Evolutionary conservation across 2,113 vertebrate genomes (phyloP).

Genomic region (Psittacula cyanocephala): DNA sequence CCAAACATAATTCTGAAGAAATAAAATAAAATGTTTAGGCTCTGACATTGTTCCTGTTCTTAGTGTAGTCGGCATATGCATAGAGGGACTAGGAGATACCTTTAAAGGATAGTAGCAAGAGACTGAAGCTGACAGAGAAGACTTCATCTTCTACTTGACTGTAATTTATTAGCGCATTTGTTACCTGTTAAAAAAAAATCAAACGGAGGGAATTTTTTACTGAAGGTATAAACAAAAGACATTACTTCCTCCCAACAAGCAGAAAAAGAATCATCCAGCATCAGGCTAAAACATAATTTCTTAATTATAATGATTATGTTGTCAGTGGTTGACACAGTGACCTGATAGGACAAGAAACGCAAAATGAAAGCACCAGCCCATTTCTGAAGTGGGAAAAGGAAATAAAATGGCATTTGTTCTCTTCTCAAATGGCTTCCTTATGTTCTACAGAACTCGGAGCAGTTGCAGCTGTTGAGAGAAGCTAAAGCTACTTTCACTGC

Average conservation of each 20-base stretch:
- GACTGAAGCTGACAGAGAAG: background rate
- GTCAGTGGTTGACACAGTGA: background rate
- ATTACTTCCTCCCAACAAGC: background rate
- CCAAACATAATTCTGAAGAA: background rate
- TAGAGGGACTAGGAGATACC: background rate
- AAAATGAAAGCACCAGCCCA: background rate
- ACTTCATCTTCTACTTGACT: background rate
- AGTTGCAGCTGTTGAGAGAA: conserved; percentile 43
- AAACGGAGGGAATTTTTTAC: background rate
- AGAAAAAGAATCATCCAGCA: background rate
- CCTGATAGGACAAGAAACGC: background rate
- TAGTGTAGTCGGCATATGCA: background rate
- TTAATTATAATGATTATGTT: background rate
- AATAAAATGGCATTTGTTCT: conserved; percentile 71
- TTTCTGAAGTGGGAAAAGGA: background rate
- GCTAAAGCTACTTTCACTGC: conserved; percentile 7
- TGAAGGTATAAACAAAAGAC: background rate
- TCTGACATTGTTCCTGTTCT: background rate
- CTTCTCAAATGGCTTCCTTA: conserved; percentile 85
- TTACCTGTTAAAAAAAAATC: background rate
- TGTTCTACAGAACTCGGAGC: conserved; percentile 71
- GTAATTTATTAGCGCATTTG: background rate
- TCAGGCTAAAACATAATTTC: background rate
- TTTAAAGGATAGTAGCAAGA: background rate
- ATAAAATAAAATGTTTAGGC: background rate